These are phyloP conservation scores for Euthynnus affinis DNA, from an alignment of 2,797 vertebrate genomes.

Conservation along the genomic window DNA sequence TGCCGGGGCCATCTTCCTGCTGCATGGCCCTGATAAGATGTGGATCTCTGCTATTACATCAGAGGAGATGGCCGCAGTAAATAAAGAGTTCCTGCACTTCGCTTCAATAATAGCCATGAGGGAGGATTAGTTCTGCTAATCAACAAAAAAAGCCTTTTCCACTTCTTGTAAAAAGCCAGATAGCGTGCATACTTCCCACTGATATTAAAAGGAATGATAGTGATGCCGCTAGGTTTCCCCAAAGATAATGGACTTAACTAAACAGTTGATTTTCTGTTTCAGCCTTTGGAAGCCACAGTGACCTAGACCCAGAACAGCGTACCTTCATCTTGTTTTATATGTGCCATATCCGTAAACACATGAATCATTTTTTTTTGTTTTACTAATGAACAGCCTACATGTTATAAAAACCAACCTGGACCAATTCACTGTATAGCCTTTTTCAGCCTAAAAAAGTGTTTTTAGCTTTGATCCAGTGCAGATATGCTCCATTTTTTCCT, in stretches of 20 bases:
- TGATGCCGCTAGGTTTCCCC: conserved; percentile 40
- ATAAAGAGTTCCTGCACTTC: conserved; percentile 76
- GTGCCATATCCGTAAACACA: conserved; percentile 8
- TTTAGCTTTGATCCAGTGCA: too few relatives aligned
- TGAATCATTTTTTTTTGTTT: not conserved
- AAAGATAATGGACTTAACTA: conserved; percentile 36
- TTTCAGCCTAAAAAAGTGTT: too few relatives aligned
- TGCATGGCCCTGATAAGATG: conserved; percentile 77
- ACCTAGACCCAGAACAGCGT: not conserved
- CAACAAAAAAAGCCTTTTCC: conserved; percentile 45
- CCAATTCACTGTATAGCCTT: not conserved
- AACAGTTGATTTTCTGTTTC: conserved; percentile 46
- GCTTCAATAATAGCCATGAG: conserved; percentile 58
- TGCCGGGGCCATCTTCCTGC: conserved; percentile 72
- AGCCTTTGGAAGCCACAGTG: conserved; percentile 13
- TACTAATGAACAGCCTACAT: not conserved
- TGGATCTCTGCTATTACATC: conserved; percentile 61
- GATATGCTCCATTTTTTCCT: not conserved
- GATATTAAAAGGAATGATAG: conserved; percentile 31
- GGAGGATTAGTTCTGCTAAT: conserved; percentile 71
- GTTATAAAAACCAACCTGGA: not conserved
- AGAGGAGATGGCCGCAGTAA: conserved; percentile 69
- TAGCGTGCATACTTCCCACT: conserved; percentile 35
- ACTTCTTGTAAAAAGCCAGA: conserved; percentile 57
- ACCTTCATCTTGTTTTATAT: conserved; percentile 32